These are phyloP conservation scores for Cryptoleucopteryx plumbea DNA, from an alignment of 2,113 vertebrate genomes.

Conservation along the genomic window DNA sequence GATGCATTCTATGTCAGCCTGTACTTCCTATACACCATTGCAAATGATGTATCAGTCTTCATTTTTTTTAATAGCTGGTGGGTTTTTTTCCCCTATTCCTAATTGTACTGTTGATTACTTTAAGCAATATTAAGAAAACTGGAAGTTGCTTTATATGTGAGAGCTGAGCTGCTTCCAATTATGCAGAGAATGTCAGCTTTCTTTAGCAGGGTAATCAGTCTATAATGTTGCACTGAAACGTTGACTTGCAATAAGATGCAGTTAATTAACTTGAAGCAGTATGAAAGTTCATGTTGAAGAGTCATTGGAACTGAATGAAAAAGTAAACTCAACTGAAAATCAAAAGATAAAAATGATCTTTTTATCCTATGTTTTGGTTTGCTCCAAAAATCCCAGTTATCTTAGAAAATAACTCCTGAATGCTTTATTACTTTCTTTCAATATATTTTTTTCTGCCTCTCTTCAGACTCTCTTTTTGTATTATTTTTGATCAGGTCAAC, in stretches of 20 bases:
- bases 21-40: background rate
- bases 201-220: background rate
- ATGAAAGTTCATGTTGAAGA: slow-evolving; percentile 6
- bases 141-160: background rate
- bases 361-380: background rate
- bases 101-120: background rate
- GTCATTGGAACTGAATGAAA: background rate
- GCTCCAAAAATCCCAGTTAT: background rate
- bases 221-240: background rate
- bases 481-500: background rate
- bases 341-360: background rate
- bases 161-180: background rate
- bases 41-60: background rate
- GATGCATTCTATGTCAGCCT: background rate
- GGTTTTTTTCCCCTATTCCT: background rate
- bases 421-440: background rate
- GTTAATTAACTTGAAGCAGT: slow-evolving; percentile 20
- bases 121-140: background rate
- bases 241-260: background rate
- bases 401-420: background rate
- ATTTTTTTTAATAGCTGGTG: background rate
- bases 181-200: background rate
- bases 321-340: slow-evolving; percentile 1
- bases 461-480: background rate
- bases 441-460: background rate